phyloP scores from a whole-genome alignment of 2,888 invertebrate species.

The Pyralis farinalis region DNA sequence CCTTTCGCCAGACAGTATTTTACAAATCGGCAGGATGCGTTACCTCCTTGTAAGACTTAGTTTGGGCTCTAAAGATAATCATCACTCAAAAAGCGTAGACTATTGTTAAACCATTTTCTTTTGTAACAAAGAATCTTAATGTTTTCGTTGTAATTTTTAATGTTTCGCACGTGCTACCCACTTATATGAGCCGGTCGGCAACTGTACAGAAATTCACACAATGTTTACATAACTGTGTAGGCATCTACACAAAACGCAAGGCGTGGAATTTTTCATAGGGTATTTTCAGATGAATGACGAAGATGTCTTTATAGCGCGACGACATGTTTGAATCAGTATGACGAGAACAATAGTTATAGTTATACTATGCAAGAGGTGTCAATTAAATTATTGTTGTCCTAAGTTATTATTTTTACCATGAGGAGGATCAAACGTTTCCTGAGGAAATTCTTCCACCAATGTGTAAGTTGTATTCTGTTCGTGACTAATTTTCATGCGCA shows the following conservation, averaged over 20 bases:
- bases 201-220: slow-evolving; percentile 4
- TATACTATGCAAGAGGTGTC: slow-evolving; percentile 45
- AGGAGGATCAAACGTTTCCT: slow-evolving; percentile 44
- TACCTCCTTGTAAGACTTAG: no score
- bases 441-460: slow-evolving; percentile 37
- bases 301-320: slow-evolving; percentile 28
- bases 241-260: slow-evolving; percentile 19
- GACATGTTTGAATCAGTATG: slow-evolving; percentile 29
- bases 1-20: no score
- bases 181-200: not conserved
- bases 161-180: not conserved
- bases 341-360: slow-evolving; percentile 27
- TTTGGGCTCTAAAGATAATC: no score
- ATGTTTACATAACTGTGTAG: slow-evolving; percentile 40
- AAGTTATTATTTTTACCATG: slow-evolving; percentile 31
- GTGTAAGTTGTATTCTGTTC: no score
- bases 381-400: slow-evolving; percentile 30
- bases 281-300: slow-evolving; percentile 15
- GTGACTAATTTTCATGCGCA: no score
- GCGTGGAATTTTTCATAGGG: slow-evolving; percentile 40
- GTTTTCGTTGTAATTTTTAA: no score
- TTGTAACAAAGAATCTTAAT: no score
- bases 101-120: no score
- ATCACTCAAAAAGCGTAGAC: no score
- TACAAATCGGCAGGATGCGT: no score